Base-by-base conservation (phyloP, 1,140 invertebrate species). In the Lucilia sericata region DNA sequence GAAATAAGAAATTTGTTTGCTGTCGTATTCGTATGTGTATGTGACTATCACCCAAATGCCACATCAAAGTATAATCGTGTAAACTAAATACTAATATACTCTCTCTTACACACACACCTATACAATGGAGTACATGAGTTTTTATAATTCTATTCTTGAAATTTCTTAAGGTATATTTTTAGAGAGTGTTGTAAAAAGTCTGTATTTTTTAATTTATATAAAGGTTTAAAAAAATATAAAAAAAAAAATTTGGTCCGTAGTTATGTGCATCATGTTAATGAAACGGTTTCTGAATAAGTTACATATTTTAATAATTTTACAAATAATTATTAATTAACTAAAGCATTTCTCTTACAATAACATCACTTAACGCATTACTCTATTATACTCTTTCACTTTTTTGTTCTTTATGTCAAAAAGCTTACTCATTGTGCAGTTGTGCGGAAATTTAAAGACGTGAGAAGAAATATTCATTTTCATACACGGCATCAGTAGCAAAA, bases 401-500 rank as follows among this genome's bases (percentile, higher is more conserved):
- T 42, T 42, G 42, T 42, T 42, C 42, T 10, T 42, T 42, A 7
- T 42, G 34, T n/a, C 34, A 42, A 42, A 36, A 36, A 76, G 74
- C 30, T 34, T 76, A 34, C 17, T 76, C 34, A 19, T 42, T 76
- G 74, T n/a, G 25, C 74, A 76, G 74, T 76, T 76, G 74, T 76
- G 74, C 34, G 74, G 30, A 76, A 76, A 76, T 76, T 76, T 36
- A 76, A 76, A 76, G 74, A 76, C 74, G 74, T 76, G 74, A 76
- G 74, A 76, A 36, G 74, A 76, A 76, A 76, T 36, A 34, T 42
- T 76, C 74, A 76, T 76, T 76, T 55, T 17, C 51, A 42, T 42
- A 42, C 42, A 42, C 42, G 42, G 42, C 74, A 19, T 34, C 30
- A 19, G 14, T 25, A 74, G 70, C 70, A 34, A 60, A 60, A 17